Conservation (phyloP, 2,888 invertebrate species). For the Lasioglossum figueresi region DNA sequence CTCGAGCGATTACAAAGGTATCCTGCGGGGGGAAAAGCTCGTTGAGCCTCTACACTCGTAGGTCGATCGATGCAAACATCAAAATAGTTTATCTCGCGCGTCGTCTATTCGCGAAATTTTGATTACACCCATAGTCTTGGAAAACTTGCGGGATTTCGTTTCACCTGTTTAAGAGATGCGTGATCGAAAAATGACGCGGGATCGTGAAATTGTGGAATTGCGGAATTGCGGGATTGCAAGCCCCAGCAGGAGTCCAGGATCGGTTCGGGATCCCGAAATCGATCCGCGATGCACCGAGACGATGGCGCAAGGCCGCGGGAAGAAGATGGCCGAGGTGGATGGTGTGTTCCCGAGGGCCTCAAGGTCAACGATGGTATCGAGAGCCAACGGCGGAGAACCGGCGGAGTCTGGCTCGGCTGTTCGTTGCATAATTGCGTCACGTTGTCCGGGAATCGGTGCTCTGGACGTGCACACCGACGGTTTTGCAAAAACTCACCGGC, state of each 20-base stretch:
- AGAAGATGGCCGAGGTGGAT: conserved; percentile 15
- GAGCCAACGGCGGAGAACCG: conserved; percentile 12
- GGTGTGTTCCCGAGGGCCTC: conserved; percentile 64
- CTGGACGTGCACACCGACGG: conserved; percentile 54
- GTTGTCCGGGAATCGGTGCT: conserved; percentile 70
- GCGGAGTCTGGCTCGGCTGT: conserved; percentile 31
- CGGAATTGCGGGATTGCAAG: too few relatives aligned
- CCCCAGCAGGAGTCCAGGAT: conserved; percentile 12
- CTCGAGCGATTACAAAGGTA: too few relatives aligned
- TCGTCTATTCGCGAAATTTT: too few relatives aligned
- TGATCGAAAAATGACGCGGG: too few relatives aligned
- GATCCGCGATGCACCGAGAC: conserved; percentile 59
- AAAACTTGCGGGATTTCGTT: too few relatives aligned
- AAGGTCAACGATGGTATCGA: conserved; percentile 71
- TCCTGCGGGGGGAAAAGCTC: too few relatives aligned
- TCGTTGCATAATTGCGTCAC: conserved; percentile 74
- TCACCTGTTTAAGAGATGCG: too few relatives aligned
- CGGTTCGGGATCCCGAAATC: conserved; percentile 35
- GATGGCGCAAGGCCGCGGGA: conserved; percentile 61
- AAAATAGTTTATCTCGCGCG: too few relatives aligned
- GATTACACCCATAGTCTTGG: too few relatives aligned
- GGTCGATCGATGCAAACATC: too few relatives aligned
- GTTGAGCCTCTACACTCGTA: too few relatives aligned
- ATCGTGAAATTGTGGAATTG: too few relatives aligned
- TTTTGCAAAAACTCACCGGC: conserved; percentile 62